Percentiles rank a stretch among this genome's conserved stretches.
Conservation (phyloP, 2,113 vertebrate species). For the Cheirogaleus medius region DNA sequence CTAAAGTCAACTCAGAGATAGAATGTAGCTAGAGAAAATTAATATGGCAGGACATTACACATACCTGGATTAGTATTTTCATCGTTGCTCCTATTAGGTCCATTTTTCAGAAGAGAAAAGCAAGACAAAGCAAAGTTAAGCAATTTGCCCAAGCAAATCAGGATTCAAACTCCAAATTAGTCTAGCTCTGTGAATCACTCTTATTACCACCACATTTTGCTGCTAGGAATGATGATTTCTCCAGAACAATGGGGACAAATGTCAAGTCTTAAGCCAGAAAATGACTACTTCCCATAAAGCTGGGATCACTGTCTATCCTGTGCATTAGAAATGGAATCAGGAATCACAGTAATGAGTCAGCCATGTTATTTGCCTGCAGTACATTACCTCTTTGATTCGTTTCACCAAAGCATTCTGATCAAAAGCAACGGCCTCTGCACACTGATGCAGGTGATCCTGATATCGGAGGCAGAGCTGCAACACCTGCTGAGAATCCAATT, state of each 20-base stretch:
- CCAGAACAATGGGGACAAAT: not conserved
- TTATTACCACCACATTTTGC: not conserved
- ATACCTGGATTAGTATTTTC: not conserved
- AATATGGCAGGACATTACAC: not conserved
- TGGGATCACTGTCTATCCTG: not conserved
- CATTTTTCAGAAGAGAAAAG: not conserved
- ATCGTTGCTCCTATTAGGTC: not conserved
- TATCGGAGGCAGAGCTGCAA: conserved; percentile 96
- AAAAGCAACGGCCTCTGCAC: conserved; percentile 96
- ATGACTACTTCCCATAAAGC: not conserved
- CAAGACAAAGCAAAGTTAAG: not conserved
- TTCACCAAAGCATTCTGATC: conserved; percentile 98
- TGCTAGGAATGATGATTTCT: not conserved
- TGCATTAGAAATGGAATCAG: not conserved
- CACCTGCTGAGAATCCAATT: conserved; percentile 94
- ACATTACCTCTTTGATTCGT: conserved; percentile 96
- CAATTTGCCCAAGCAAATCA: not conserved
- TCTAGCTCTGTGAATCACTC: not conserved
- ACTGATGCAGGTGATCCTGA: conserved; percentile 97
- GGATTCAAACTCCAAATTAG: not conserved
- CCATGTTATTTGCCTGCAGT: not conserved
- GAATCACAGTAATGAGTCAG: not conserved
- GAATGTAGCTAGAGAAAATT: not conserved
- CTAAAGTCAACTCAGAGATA: not conserved
- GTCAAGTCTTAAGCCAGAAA: not conserved